Conservation (phyloP, 2,888 invertebrate species). For the Tupiocoris notatus region DNA sequence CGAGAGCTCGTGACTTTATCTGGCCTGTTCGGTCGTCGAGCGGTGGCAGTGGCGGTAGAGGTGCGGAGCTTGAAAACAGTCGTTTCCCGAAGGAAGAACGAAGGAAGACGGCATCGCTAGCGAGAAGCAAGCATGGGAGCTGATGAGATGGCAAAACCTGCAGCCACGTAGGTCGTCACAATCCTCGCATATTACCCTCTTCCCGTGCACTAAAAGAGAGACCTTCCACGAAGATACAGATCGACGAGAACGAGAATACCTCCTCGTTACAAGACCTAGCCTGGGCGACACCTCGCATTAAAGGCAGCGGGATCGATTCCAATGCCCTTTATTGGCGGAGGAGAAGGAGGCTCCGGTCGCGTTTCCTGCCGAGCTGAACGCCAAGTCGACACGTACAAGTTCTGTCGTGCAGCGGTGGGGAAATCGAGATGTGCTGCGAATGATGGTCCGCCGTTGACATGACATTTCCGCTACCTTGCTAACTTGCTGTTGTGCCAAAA, state of each 20-base stretch:
- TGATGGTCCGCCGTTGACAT: no score
- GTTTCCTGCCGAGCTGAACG: slow-evolving; percentile 6
- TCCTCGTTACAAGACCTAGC: slow-evolving; percentile 27
- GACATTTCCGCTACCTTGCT: no score
- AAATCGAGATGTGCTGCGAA: neutral
- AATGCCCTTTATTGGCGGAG: slow-evolving; percentile 23
- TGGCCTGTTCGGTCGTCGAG: neutral
- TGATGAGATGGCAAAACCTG: slow-evolving; percentile 18
- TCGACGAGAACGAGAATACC: slow-evolving; percentile 20
- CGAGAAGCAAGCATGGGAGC: no score
- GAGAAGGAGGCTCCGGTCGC: slow-evolving; percentile 18
- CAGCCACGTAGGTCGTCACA: neutral
- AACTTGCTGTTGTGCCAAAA: no score
- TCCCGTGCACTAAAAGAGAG: no score
- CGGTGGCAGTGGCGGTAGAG: neutral
- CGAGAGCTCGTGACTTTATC: slow-evolving; percentile 34
- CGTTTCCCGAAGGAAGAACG: slow-evolving; percentile 20
- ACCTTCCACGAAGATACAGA: slow-evolving; percentile 1
- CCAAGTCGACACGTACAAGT: slow-evolving; percentile 16
- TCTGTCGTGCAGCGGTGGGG: neutral
- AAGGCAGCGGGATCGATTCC: slow-evolving; percentile 30
- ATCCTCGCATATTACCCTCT: slow-evolving; percentile 3
- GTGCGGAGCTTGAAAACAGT: no score
- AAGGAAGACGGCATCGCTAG: neutral
- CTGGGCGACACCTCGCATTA: slow-evolving; percentile 23